phyloP scores from a whole-genome alignment of 2,888 invertebrate species.

The Iselma pallidipennis region DNA sequence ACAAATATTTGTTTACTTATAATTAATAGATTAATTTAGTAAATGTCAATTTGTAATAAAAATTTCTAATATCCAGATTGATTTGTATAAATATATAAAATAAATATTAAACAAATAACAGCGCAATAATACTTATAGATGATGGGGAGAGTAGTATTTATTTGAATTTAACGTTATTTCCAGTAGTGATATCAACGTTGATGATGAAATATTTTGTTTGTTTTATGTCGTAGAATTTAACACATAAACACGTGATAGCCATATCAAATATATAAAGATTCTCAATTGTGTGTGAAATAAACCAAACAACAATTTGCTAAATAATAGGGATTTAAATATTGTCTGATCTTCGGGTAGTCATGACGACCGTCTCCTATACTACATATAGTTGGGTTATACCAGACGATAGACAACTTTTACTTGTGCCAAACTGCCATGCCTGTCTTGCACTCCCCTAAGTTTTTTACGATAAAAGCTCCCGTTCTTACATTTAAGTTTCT shows the following conservation, averaged over 20 bases:
- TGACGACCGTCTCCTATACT: slow-evolving; percentile 23
- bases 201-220: neutral
- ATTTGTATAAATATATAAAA: too few species aligned
- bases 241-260: neutral
- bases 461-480: slow-evolving; percentile 16
- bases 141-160: too few species aligned
- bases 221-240: neutral
- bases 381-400: slow-evolving; percentile 16
- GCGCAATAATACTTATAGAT: too few species aligned
- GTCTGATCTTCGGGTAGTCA: slow-evolving; percentile 24
- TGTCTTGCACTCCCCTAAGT: slow-evolving; percentile 21
- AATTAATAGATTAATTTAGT: neutral
- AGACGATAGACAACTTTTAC: slow-evolving; percentile 29
- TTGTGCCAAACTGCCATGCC: slow-evolving; percentile 27
- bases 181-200: too few species aligned
- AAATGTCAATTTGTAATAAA: neutral
- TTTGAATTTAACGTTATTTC: too few species aligned
- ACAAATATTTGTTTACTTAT: neutral
- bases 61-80: too few species aligned
- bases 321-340: slow-evolving; percentile 27
- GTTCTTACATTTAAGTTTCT: slow-evolving; percentile 7
- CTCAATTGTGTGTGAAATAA: neutral
- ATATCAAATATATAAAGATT: neutral
- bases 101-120: too few species aligned
- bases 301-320: slow-evolving; percentile 13